Evolutionary conservation across 2,888 invertebrate species (phyloP).

Genomic region (Lasioglossum leucozonium): DNA sequence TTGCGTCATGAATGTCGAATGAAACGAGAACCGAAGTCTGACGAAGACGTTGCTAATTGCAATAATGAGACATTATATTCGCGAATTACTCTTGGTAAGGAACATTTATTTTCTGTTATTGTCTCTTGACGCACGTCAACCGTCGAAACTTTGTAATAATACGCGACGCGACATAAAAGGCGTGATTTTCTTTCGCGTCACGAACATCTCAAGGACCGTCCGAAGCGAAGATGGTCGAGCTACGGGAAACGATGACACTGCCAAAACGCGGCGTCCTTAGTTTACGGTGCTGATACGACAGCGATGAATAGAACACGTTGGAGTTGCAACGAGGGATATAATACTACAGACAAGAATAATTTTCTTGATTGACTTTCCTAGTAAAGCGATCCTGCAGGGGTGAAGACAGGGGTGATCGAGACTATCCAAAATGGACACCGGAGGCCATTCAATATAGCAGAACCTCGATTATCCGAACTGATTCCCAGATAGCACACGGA

Average conservation of each 20-base stretch:
- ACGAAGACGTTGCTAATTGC: not conserved
- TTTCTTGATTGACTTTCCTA: no score
- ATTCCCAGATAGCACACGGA: no score
- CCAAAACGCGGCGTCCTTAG: not conserved
- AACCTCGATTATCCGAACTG: no score
- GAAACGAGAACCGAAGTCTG: not conserved
- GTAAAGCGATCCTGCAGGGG: no score
- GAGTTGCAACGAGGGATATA: not conserved
- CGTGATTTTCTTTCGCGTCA: not conserved
- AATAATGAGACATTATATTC: not conserved
- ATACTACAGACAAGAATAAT: no score
- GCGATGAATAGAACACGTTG: not conserved
- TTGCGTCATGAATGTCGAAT: not conserved
- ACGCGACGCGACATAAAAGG: not conserved
- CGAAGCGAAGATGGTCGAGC: no score
- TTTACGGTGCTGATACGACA: not conserved
- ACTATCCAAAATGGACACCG: no score
- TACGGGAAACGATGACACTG: not conserved
- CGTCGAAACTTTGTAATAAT: not conserved
- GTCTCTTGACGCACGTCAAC: not conserved
- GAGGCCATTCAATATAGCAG: no score
- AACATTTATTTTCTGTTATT: not conserved
- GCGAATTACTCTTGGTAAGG: not conserved
- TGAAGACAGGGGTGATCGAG: no score
- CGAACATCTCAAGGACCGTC: not conserved